Evolutionary conservation across 1,140 invertebrate species (phyloP), one percentile per base, ranked within the genome.

Genomic region (Halictus rubicundus): DNA sequence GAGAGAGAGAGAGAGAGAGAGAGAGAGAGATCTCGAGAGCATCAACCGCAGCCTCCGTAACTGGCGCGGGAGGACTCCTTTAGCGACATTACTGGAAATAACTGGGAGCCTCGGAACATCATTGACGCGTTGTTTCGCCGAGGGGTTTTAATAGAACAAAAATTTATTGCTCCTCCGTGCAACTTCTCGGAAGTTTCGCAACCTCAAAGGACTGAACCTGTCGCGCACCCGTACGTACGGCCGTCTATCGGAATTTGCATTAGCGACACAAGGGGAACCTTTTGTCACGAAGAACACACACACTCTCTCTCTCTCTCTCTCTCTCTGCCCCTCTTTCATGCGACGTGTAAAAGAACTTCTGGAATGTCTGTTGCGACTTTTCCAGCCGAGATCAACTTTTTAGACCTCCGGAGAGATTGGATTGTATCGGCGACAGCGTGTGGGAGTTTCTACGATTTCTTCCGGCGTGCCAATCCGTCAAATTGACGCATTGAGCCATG

Each of bases 1-100:
- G 10, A 46, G 2, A 12, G 14, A 10, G 42, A 46, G 9, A 12
- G 42, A 46, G 10, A 10, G 42, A n/a, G 42, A 46, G 9, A 46
- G 14, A 9, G 42, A 12, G 14, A 10, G 16, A 60, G 23, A 21
- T n/a, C 25, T 42, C 7, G 32, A 21, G 57, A 71, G 54, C 52
- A 39, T 76, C 57, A 80, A 42, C 37, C 78, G 68, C 65, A 68
- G 74, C 39, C 42, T 39, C 32, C 37, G 57, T 61, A 78, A 78
- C 60, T 14, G 21, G 39, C 39, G 54, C 27, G 27, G 49, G 27
- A 52, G 59, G 59, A 71, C 32, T 71, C 6, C 46, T 25, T 71
- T 27, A n/a, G 14, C 16, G 21, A 23, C 9, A 12, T 21, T 16
- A 19, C 4, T 27, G 32, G 23, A 46, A 57, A 54, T 54, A 78